phyloP scores from a whole-genome alignment of 2,113 vertebrate genomes.

The Hippolais icterina region DNA sequence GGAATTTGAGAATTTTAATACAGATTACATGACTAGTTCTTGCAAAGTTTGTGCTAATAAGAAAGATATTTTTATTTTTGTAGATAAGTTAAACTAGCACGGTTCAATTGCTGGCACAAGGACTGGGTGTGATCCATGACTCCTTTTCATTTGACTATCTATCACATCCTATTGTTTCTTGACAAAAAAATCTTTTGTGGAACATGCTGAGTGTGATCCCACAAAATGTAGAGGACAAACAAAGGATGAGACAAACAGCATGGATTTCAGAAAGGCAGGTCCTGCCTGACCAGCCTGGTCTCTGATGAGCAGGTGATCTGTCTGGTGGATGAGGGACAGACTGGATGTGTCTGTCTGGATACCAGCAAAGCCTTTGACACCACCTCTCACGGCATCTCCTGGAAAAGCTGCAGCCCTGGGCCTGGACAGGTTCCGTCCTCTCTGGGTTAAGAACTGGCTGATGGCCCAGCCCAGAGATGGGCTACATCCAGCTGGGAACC shows the following conservation, averaged over 20 bases:
- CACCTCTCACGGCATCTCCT: rapidly evolving
- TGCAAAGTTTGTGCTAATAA: not conserved
- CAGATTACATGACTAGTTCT: not conserved
- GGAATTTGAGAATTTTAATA: not conserved
- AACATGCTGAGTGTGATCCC: too few species aligned
- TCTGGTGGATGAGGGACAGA: not conserved
- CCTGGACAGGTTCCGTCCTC: not conserved
- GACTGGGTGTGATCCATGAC: rapidly evolving
- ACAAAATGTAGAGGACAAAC: rapidly evolving
- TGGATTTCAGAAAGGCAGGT: not conserved
- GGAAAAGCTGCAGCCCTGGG: not conserved
- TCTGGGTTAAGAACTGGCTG: not conserved
- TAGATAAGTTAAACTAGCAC: rapidly evolving
- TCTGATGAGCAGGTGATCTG: not conserved
- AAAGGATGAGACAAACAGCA: not conserved
- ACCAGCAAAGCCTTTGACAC: not conserved
- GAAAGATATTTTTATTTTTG: not conserved
- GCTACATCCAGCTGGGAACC: not conserved
- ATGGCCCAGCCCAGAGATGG: not conserved
- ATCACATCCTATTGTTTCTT: not conserved
- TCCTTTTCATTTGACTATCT: not conserved
- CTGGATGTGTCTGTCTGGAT: not conserved
- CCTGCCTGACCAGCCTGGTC: rapidly evolving
- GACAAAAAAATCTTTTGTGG: not conserved
- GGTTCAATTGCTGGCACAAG: not conserved